These are phyloP conservation scores for Cygnus buccinator DNA, from an alignment of 2,113 vertebrate genomes.

Conservation along the genomic window DNA sequence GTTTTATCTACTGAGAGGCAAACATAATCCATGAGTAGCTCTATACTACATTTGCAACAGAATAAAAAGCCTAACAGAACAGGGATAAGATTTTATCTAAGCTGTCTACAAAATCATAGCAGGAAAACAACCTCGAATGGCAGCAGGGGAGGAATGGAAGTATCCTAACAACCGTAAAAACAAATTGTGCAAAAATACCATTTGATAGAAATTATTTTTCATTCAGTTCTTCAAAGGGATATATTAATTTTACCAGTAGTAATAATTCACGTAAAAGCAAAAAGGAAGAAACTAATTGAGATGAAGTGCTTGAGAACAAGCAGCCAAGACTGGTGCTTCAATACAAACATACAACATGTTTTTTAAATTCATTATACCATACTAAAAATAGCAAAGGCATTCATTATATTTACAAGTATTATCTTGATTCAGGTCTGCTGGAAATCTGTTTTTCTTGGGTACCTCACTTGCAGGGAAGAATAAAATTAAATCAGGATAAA, in stretches of 20 bases:
- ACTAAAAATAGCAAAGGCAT: not conserved
- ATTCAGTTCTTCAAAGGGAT: not conserved
- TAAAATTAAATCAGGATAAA: not conserved
- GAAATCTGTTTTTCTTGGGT: not conserved
- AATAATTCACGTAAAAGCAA: not conserved
- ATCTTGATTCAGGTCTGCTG: not conserved
- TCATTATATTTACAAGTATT: not conserved
- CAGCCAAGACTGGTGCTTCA: not conserved
- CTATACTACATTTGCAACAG: not conserved
- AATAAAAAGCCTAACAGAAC: not conserved
- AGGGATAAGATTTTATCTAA: not conserved
- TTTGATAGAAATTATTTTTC: not conserved
- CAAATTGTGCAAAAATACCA: not conserved
- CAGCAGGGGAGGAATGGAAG: fast-evolving
- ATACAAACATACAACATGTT: not conserved
- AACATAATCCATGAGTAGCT: not conserved
- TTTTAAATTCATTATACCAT: not conserved
- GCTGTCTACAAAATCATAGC: not conserved
- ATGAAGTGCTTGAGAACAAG: not conserved
- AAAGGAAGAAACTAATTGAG: not conserved
- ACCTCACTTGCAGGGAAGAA: not conserved
- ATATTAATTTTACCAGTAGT: not conserved
- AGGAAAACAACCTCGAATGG: not conserved
- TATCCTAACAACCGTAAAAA: not conserved
- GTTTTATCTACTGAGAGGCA: not conserved